phyloP scores from a whole-genome alignment of 1,140 invertebrate species.

The Drosophila nigrodunni region DNA sequence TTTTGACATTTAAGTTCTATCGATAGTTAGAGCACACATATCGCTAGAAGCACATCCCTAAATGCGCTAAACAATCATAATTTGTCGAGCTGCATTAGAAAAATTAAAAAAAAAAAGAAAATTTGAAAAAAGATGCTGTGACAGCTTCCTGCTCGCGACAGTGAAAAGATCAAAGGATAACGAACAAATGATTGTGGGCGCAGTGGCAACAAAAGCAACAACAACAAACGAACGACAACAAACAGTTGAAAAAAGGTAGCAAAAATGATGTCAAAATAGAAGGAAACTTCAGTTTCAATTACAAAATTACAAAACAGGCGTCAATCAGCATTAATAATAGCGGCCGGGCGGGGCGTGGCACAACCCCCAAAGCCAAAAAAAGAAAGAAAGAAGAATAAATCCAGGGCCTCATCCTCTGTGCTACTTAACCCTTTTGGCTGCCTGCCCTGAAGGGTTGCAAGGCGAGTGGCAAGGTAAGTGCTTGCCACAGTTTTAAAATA shows the following conservation, averaged over 20 bases:
- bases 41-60: conserved; percentile 1
- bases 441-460: conserved; percentile 36
- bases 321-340: conserved; percentile 80
- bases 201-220: conserved; percentile 38
- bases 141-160: conserved; percentile 52
- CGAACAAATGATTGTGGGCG: conserved; percentile 77
- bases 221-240: conserved; percentile 11
- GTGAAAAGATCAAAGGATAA: conserved; percentile 79
- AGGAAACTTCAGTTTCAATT: conserved; percentile 79
- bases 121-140: conserved; percentile 22
- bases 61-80: conserved; percentile 54
- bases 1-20: neutral
- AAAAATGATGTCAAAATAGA: conserved; percentile 63
- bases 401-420: conserved; percentile 38
- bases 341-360: conserved; percentile 58
- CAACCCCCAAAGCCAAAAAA: conserved; percentile 41
- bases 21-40: neutral
- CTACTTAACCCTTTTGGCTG: conserved; percentile 75
- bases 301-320: conserved; percentile 82
- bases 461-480: conserved; percentile 56
- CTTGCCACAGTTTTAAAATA: conserved; percentile 69
- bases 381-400: conserved; percentile 10
- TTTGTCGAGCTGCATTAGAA: conserved; percentile 74
- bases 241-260: conserved; percentile 34
- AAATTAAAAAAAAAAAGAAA: conserved; percentile 58